Percentiles rank a stretch among this genome's conserved stretches.
Conservation (phyloP, 2,797 vertebrate genomes). For the Lacerta agilis region DNA sequence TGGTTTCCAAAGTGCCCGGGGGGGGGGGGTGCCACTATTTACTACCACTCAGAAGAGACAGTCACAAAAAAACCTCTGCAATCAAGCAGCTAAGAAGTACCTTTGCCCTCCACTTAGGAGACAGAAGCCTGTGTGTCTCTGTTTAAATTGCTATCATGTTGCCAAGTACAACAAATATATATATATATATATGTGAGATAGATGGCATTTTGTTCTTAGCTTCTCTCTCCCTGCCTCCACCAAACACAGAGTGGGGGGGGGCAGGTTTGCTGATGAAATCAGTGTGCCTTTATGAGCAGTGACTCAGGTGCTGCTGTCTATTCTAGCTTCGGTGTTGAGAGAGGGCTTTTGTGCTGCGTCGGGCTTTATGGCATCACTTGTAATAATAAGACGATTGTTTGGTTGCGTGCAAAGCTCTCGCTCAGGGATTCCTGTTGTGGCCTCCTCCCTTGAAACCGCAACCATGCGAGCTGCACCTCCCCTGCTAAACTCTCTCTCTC, state of each 20-base stretch:
- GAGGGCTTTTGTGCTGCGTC: conserved; percentile 2
- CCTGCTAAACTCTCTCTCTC: conserved; percentile 57
- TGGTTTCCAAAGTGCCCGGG: neutral
- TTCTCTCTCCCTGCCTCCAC: conserved; percentile 29
- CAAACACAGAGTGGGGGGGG: conserved; percentile 1
- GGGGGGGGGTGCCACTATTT: neutral
- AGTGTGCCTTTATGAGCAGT: conserved; percentile 50
- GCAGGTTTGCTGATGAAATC: conserved; percentile 48
- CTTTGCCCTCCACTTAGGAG: neutral
- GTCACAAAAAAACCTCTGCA: neutral
- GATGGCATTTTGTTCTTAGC: conserved; percentile 37
- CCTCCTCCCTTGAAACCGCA: conserved; percentile 87
- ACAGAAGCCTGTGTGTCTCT: conserved; percentile 11
- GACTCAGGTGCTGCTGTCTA: conserved; percentile 72
- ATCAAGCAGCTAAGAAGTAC: neutral
- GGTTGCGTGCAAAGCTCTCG: conserved; percentile 89
- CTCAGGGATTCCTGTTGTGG: conserved; percentile 76
- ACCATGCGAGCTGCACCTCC: conserved; percentile 82
- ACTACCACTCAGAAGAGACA: neutral
- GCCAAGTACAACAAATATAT: conserved; percentile 62
- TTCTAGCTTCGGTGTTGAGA: conserved; percentile 49
- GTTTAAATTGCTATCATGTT: conserved; percentile 38
- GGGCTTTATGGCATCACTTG: conserved; percentile 73
- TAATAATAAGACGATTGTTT: conserved; percentile 92
- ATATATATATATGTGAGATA: conserved; percentile 21